phyloP scores from a whole-genome alignment of 2,797 vertebrate genomes.

The Oophaga sylvatica region DNA sequence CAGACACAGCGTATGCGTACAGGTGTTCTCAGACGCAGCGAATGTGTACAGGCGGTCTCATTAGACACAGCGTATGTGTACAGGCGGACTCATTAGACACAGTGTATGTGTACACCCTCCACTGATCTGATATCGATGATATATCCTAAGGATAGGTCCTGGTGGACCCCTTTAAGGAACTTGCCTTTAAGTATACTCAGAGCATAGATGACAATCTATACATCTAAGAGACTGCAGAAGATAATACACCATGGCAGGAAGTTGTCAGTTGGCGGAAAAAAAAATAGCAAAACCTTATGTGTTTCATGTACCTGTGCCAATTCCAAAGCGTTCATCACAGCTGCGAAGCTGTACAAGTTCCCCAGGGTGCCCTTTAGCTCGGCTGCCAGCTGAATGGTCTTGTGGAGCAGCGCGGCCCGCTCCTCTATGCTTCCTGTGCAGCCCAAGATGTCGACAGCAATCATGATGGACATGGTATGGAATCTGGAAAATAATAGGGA shows the following conservation, averaged over 20 bases:
- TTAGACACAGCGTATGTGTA: no score
- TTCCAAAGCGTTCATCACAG: constrained; percentile 95
- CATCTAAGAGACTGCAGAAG: neutral
- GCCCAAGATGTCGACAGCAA: constrained; percentile 93
- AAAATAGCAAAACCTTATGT: neutral
- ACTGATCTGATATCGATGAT: no score
- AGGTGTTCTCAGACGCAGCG: no score
- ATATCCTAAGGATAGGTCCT: no score
- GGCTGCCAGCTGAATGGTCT: constrained; percentile 94
- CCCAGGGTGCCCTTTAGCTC: constrained; percentile 94
- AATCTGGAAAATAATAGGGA: constrained; percentile 75
- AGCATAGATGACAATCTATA: neutral
- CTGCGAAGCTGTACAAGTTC: constrained; percentile 96
- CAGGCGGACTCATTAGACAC: no score
- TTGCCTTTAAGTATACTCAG: neutral
- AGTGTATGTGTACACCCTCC: no score
- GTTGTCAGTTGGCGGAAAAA: no score
- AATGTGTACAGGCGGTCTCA: no score
- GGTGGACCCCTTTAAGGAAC: no score
- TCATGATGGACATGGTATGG: constrained; percentile 98
- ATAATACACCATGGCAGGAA: neutral
- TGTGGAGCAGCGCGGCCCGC: constrained; percentile 89
- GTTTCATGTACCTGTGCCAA: constrained; percentile 85
- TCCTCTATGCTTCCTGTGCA: constrained; percentile 94
- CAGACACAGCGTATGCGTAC: no score